Evolutionary conservation across 2,888 invertebrate species (phyloP).

Genomic region (Tetragonula carbonaria): DNA sequence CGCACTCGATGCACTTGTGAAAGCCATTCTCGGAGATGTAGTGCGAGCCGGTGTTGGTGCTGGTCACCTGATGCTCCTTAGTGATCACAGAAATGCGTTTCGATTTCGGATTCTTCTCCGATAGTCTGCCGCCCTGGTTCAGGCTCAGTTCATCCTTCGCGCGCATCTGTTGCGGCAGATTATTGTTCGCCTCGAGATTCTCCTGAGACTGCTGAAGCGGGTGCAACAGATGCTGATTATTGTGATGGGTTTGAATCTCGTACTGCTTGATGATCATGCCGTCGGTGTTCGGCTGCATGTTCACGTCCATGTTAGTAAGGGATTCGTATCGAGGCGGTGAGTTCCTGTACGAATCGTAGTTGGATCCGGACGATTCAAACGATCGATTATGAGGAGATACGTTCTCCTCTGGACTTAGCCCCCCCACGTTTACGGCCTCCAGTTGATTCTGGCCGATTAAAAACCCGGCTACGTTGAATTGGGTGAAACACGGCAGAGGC

Average conservation of each 20-base stretch:
- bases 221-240: conserved; percentile 23
- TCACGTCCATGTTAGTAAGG: conserved; percentile 59
- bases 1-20: conserved; percentile 92
- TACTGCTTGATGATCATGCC: conserved; percentile 71
- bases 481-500: conserved; percentile 88
- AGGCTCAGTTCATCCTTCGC: conserved; percentile 76
- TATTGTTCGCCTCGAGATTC: conserved; percentile 77
- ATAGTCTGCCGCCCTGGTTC: conserved; percentile 59
- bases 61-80: conserved; percentile 77
- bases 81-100: conserved; percentile 60
- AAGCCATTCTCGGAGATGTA: conserved; percentile 78
- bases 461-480: conserved; percentile 86
- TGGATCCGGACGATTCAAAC: conserved; percentile 79
- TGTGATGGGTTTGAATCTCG: conserved; percentile 61
- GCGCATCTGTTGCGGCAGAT: conserved; percentile 68
- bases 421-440: conserved; percentile 91
- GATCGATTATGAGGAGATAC: conserved; percentile 84
- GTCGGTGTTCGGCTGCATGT: conserved; percentile 65
- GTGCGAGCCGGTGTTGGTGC: conserved; percentile 73
- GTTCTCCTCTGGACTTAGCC: conserved; percentile 87
- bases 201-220: conserved; percentile 45
- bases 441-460: conserved; percentile 85
- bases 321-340: conserved; percentile 76
- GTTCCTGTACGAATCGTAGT: conserved; percentile 70
- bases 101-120: conserved; percentile 44